phyloP scores from a whole-genome alignment of 2,888 invertebrate genomes.

The Noctua janthina region DNA sequence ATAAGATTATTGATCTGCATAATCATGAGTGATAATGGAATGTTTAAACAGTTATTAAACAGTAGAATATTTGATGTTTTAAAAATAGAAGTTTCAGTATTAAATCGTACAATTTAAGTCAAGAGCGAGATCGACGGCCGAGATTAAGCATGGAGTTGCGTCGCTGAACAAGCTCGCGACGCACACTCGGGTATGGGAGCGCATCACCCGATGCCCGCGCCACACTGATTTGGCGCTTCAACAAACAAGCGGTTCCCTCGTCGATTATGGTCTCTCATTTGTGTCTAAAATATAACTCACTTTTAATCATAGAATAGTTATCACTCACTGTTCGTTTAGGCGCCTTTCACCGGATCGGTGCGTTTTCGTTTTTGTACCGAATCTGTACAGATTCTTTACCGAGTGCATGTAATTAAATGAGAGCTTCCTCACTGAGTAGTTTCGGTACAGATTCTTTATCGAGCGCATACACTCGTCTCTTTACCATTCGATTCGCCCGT shows the following conservation, averaged over 20 bases:
- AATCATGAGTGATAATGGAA: conserved; percentile 5
- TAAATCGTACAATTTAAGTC: neutral
- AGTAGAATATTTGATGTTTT: conserved; percentile 35
- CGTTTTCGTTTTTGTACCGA: no score
- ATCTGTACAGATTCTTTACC: no score
- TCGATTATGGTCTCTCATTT: conserved; percentile 12
- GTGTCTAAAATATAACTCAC: conserved; percentile 33
- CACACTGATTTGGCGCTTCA: neutral
- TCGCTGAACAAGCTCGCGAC: no score
- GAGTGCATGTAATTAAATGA: no score
- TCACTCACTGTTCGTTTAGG: neutral
- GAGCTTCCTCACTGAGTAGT: no score
- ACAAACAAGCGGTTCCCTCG: neutral
- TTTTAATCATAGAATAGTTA: conserved; percentile 17
- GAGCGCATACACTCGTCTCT: no score
- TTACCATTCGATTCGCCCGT: no score
- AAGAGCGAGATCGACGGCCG: conserved; percentile 7
- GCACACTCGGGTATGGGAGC: neutral
- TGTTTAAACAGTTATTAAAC: conserved; percentile 3
- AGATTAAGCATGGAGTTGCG: neutral
- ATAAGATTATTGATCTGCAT: neutral
- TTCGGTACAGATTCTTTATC: no score
- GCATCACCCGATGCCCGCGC: neutral
- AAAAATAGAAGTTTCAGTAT: conserved; percentile 8
- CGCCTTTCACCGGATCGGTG: no score